phyloP scores from a whole-genome alignment of 1,140 invertebrate genomes.

The Potamilus streckersoni region DNA sequence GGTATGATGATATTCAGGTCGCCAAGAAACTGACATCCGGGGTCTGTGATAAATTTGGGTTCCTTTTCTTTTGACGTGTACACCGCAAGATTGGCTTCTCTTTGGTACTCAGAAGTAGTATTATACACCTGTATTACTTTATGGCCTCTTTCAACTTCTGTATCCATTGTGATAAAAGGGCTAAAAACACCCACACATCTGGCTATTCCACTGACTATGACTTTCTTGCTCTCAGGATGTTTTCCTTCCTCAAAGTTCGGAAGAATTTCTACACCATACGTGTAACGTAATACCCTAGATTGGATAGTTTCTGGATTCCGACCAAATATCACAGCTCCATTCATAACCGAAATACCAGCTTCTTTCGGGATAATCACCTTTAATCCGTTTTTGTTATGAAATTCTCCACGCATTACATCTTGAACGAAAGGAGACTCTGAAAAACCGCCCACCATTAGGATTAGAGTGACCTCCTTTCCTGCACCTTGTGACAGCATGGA shows the following conservation, averaged over 20 bases:
- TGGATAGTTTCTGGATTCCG: conserved; percentile 15
- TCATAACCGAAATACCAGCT: conserved; percentile 5
- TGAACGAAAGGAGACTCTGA: conserved; percentile 24
- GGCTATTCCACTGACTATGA: neutral
- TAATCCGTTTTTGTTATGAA: neutral
- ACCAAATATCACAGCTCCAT: conserved; percentile 18
- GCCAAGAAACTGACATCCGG: too few species aligned
- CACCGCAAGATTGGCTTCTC: neutral
- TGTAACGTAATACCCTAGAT: conserved; percentile 13
- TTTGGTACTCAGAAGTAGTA: conserved; percentile 1
- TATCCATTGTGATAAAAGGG: conserved; percentile 11
- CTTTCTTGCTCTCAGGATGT: conserved; percentile 3
- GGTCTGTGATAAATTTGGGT: too few species aligned
- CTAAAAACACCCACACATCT: conserved; percentile 3
- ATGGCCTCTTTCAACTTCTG: conserved; percentile 15
- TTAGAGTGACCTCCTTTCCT: neutral
- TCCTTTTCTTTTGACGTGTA: conserved; percentile 8
- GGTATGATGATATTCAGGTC: too few species aligned
- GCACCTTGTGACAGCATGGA: neutral
- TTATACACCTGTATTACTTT: neutral
- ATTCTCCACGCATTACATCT: conserved; percentile 3
- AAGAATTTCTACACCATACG: conserved; percentile 16
- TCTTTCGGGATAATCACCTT: conserved; percentile 4
- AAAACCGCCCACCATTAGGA: conserved; percentile 22
- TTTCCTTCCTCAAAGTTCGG: conserved; percentile 5